Evolutionary conservation across 2,797 vertebrate species (phyloP).

Genomic region (Sternarchorhynchus goeldii): DNA sequence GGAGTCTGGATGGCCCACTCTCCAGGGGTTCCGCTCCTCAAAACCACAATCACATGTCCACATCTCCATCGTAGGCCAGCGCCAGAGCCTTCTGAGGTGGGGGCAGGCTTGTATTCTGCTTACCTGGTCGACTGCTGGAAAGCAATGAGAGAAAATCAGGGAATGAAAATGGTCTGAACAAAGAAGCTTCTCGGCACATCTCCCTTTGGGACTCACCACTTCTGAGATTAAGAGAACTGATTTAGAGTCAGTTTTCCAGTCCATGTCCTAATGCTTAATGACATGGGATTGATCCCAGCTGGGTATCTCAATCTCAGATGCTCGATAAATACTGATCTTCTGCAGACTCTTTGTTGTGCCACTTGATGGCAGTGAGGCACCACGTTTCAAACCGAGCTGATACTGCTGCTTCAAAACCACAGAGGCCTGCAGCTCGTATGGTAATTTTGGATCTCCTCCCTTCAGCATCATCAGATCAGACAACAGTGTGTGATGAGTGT

Average conservation of each 20-base stretch:
- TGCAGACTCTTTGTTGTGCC: neutral
- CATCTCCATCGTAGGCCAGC: conserved; percentile 93
- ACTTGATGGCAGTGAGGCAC: conserved; percentile 56
- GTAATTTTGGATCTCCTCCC: conserved; percentile 18
- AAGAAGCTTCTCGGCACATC: conserved; percentile 20
- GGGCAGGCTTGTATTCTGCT: conserved; percentile 82
- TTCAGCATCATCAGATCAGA: conserved; percentile 34
- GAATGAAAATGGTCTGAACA: neutral
- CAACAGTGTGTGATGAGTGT: conserved; percentile 30
- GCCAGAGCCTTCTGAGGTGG: conserved; percentile 95
- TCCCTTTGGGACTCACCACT: neutral
- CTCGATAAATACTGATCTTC: too few relatives aligned
- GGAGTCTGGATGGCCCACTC: too few relatives aligned
- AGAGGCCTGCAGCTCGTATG: conserved; percentile 1
- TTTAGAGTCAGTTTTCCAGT: too few relatives aligned
- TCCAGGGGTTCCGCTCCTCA: neutral
- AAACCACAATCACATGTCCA: conserved; percentile 86
- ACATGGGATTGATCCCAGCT: too few relatives aligned
- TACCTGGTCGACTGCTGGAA: conserved; percentile 81
- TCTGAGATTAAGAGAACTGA: too few relatives aligned
- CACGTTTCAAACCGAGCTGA: neutral
- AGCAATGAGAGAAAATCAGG: conserved; percentile 13
- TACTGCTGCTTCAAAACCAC: neutral
- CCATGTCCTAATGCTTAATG: too few relatives aligned
- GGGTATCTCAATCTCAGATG: too few relatives aligned